A percentile compares a stretch with the other conserved stretches of the same genome.
Conservation (phyloP, 1,140 invertebrate species). For the Sitophilus oryzae region DNA sequence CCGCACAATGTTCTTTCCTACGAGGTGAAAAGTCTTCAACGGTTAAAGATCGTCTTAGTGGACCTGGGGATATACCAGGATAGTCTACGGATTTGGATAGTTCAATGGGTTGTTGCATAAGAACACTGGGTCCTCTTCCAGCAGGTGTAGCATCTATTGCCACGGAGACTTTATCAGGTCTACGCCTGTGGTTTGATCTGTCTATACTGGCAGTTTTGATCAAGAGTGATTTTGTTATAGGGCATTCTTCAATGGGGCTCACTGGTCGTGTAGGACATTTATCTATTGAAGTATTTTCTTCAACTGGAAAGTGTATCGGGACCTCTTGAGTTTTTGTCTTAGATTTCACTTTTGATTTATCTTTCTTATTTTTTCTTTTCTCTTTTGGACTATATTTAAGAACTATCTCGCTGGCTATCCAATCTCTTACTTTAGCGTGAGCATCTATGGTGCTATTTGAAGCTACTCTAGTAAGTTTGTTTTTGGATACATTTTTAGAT, state of each 20-base stretch:
- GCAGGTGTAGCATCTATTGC: slow-evolving; percentile 68
- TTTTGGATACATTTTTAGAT: slow-evolving; percentile 59
- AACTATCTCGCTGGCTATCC: slow-evolving; percentile 72
- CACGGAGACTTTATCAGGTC: slow-evolving; percentile 63
- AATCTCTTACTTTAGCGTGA: slow-evolving; percentile 76
- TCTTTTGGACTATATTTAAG: slow-evolving; percentile 64
- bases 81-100: slow-evolving; percentile 54
- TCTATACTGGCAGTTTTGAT: slow-evolving; percentile 30
- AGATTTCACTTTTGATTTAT: slow-evolving; percentile 8
- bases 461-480: slow-evolving; percentile 61
- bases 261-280: slow-evolving; percentile 47
- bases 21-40: slow-evolving; percentile 42
- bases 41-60: slow-evolving; percentile 45
- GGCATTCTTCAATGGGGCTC: slow-evolving; percentile 42
- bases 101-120: slow-evolving; percentile 70
- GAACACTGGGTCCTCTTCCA: slow-evolving; percentile 61
- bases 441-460: slow-evolving; percentile 76
- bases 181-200: slow-evolving; percentile 36
- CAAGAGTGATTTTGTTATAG: slow-evolving; percentile 16
- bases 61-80: slow-evolving; percentile 29
- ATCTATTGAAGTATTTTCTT: slow-evolving; percentile 42
- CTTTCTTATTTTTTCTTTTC: slow-evolving; percentile 20
- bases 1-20: slow-evolving; percentile 25
- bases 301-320: background rate
- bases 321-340: background rate